Evolutionary conservation across 2,113 vertebrate genomes (phyloP).

Genomic region (Corythaeola cristata): DNA sequence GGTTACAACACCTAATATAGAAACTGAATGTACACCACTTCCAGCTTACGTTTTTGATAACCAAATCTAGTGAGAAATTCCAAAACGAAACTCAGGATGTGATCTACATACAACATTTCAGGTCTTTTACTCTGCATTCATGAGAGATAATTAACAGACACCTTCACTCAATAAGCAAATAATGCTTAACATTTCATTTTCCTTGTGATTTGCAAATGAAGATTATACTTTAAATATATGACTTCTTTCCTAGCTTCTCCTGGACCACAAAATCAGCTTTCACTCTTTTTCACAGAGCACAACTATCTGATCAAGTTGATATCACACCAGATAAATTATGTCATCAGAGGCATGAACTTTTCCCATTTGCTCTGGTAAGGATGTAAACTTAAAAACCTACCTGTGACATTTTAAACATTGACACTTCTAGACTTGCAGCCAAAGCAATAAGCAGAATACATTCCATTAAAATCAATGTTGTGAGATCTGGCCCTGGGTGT

Average conservation of each 20-base stretch:
- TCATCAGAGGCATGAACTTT: not conserved
- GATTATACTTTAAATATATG: not conserved
- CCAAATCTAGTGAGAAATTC: not conserved
- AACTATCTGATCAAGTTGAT: not conserved
- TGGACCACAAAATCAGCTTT: not conserved
- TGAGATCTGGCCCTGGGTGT: not conserved
- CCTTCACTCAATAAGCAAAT: not conserved
- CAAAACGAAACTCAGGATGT: not conserved
- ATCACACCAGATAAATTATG: not conserved
- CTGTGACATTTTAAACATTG: not conserved
- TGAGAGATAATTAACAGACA: not conserved
- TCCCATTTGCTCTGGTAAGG: not conserved
- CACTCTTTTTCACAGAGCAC: not conserved
- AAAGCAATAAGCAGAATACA: not conserved
- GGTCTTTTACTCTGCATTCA: not conserved
- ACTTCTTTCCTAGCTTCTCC: not conserved
- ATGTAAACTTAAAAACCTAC: not conserved
- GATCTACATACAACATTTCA: not conserved
- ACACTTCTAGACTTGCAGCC: not conserved
- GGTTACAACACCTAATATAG: not conserved
- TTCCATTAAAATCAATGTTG: not conserved
- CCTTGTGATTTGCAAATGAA: not conserved
- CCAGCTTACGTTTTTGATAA: not conserved
- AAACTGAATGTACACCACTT: not conserved
- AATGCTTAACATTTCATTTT: not conserved